Base-by-base conservation (phyloP, 2,888 invertebrate genomes). In the Biston betularia region DNA sequence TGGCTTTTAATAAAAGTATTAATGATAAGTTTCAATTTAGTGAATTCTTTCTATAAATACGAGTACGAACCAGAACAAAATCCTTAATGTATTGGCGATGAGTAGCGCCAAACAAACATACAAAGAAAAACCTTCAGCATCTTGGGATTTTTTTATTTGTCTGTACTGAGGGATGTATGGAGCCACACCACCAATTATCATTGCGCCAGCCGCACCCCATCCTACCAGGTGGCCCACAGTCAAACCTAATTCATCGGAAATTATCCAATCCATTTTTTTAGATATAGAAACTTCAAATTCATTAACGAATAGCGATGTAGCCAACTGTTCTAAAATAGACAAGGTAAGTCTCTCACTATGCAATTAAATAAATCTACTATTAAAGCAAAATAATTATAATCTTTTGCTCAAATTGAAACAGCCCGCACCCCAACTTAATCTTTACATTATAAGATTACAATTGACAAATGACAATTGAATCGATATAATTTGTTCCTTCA, bases 81-180 rank as follows among this genome's bases (percentile, higher is more conserved):
- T 99, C 84, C 99, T 96, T 73, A 99, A 95, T 63, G 98, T 99
- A 89, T 99, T 99, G 69, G 99, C 99, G 83, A 99, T 95, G 56
- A 99, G 95, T 63, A 99, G 95, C 34, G 98, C 97, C 77, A 99
- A 95, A 89, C 99, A 99, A 60, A 99, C 99, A 88, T 98, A 98
- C 54, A 98, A 94, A 0, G 99, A 99, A 92, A 99, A 99, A 11
- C 99, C 99, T 79, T 99, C 98, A 14, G 98, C 97, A 94, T 99
- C 98, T 88, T 97, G 97, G 44, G 97, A 97, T 78, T 95, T 95
- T 85, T 96, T 97, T 70, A 99, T 99, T 92, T 99, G 98, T 76
- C 96, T 95, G 86, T 99, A 99, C 85, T 99, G 99, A 45, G 99
- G 99, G 78, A 99, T 97, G 84, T 98, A 99, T 35, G 99, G 99